phyloP scores from a whole-genome alignment of 1,140 invertebrate species.

The Frieseomelitta varia region DNA sequence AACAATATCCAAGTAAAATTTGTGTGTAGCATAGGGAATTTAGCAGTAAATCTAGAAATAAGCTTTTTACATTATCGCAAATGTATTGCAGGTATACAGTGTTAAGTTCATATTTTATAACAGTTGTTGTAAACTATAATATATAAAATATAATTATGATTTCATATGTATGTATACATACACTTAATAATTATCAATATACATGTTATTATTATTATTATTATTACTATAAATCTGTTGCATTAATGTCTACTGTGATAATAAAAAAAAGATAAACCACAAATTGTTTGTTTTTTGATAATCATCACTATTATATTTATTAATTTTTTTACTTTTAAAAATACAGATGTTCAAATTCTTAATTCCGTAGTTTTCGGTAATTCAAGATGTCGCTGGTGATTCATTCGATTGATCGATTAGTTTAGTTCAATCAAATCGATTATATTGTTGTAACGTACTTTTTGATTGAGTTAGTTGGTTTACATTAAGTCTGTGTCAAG shows the following conservation, averaged over 20 bases:
- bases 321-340: not conserved
- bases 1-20: constrained; percentile 19
- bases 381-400: not conserved
- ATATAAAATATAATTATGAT: constrained; percentile 10
- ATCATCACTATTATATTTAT: too few species aligned
- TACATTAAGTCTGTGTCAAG: too few species aligned
- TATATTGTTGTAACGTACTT: not conserved
- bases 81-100: not conserved
- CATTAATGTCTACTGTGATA: constrained; percentile 22
- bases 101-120: constrained; percentile 32
- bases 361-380: not conserved
- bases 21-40: not conserved
- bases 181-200: constrained; percentile 1
- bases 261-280: not conserved
- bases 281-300: not conserved
- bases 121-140: constrained; percentile 11
- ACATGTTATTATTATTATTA: not conserved
- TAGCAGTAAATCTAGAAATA: constrained; percentile 8
- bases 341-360: not conserved
- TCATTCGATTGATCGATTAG: not conserved
- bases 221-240: not conserved
- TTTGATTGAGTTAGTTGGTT: not conserved
- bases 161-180: constrained; percentile 12
- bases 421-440: not conserved
- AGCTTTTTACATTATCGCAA: constrained; percentile 16